Evolutionary conservation across 2,888 invertebrate species (phyloP).

Genomic region (Periphyllus acericola): DNA sequence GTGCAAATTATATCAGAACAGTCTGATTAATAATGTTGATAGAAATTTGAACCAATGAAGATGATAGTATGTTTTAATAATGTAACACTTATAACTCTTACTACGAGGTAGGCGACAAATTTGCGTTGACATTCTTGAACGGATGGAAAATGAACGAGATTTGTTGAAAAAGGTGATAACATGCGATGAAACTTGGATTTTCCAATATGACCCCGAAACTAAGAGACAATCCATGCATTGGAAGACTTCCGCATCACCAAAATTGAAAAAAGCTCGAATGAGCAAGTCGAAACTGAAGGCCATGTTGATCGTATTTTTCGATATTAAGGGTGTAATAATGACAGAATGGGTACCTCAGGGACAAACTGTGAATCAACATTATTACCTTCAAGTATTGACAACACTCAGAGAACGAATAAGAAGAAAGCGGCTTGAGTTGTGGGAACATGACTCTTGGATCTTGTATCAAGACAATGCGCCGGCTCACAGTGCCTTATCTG

Average conservation of each 20-base stretch:
- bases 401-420: slow-evolving; percentile 63
- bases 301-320: slow-evolving; percentile 62
- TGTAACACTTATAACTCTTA: not conserved
- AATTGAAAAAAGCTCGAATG: slow-evolving; percentile 63
- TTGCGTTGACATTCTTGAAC: slow-evolving; percentile 44
- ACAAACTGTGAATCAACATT: slow-evolving; percentile 64
- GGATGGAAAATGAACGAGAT: slow-evolving; percentile 31
- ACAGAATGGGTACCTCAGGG: slow-evolving; percentile 64
- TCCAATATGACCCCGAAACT: slow-evolving; percentile 63
- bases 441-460: slow-evolving; percentile 64
- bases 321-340: slow-evolving; percentile 64
- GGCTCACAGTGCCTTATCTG: slow-evolving; percentile 63
- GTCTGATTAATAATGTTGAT: no score
- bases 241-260: slow-evolving; percentile 63
- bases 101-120: slow-evolving; percentile 19
- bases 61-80: not conserved
- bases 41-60: no score
- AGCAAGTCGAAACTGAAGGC: slow-evolving; percentile 62
- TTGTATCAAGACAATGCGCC: slow-evolving; percentile 65
- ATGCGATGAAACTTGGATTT: slow-evolving; percentile 63
- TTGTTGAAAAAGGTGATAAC: slow-evolving; percentile 44
- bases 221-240: slow-evolving; percentile 63
- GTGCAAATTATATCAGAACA: no score
- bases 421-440: slow-evolving; percentile 64
- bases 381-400: slow-evolving; percentile 64